Evolutionary conservation across 2,888 invertebrate genomes (phyloP), one percentile per base, ranked within the genome.

Genomic region (Epirrhoe alternata): DNA sequence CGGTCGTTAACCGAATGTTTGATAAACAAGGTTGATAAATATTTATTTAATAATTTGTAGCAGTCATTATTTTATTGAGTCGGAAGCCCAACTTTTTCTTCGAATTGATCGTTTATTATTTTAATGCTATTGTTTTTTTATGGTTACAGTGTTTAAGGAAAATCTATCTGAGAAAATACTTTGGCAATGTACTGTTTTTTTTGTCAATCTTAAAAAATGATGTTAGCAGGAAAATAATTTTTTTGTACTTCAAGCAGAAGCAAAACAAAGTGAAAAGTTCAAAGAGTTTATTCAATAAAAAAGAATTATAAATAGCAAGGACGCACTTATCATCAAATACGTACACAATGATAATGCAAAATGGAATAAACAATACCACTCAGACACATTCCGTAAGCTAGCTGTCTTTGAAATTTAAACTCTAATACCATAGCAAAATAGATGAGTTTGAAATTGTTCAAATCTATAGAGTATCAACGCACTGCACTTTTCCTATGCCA

Each of bases 321-420:
- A 83, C 82, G 76, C 83, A 86, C 84, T 81, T 84, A 77, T 85
- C 82, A 87, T 79, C 80, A 86, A 68, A 85, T 81, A 86, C 84
- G 86, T 80, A 85, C 83, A 86, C 56, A 86, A 83, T 84, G 72
- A 85, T 83, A 86, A 86, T 87, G 84, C 85, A 86, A 85, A 81
- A 80, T 87, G 88, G 87, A 89, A 89, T 88, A 85, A 83, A 84
- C 78, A 81, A 80, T 77, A 83, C 73, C 77, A 81, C 78, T 77
- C 75, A 75, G 77, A 81, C 73, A 75, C 74, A 77, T 81, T 81
- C 77, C 77, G 76, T 78, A 80, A 80, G 64, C 56, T 61, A 64
- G 56, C 50, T 70, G 59, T 64, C 58, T 70, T 68, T 66, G 66
- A 56, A 45, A 64, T 56, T 64, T 45, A 58, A 64, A 65, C 55